A percentile compares a stretch with the other conserved stretches of the same genome.
Conservation (phyloP, 2,888 invertebrate species). For the Dermolepida albohirtum region DNA sequence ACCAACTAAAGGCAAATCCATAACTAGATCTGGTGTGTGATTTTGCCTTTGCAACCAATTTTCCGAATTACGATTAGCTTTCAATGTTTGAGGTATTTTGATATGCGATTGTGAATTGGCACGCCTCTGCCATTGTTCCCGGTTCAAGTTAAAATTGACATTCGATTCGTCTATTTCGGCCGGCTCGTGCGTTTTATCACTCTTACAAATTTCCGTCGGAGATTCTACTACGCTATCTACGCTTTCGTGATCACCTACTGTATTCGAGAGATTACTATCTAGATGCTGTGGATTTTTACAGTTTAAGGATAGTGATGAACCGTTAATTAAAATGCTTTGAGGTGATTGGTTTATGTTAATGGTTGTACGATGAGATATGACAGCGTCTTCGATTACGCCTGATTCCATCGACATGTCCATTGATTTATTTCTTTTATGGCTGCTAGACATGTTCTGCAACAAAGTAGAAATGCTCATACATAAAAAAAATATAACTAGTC, state of each 20-base stretch:
- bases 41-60: slow-evolving; percentile 64
- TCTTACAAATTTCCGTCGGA: slow-evolving; percentile 43
- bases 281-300: slow-evolving; percentile 18
- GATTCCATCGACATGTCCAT: slow-evolving; percentile 51
- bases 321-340: slow-evolving; percentile 54
- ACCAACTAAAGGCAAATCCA: slow-evolving; percentile 77
- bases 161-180: slow-evolving; percentile 62
- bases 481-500: slow-evolving; percentile 7
- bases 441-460: slow-evolving; percentile 54
- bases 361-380: slow-evolving; percentile 55
- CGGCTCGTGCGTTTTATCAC: slow-evolving; percentile 41
- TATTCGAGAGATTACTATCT: slow-evolving; percentile 22
- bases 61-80: slow-evolving; percentile 62
- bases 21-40: slow-evolving; percentile 84
- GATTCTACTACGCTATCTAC: slow-evolving; percentile 28
- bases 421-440: slow-evolving; percentile 53
- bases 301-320: slow-evolving; percentile 45
- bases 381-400: slow-evolving; percentile 49
- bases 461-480: slow-evolving; percentile 44
- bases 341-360: slow-evolving; percentile 55
- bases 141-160: slow-evolving; percentile 66
- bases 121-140: slow-evolving; percentile 73
- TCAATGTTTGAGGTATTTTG: slow-evolving; percentile 56
- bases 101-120: slow-evolving; percentile 68
- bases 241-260: slow-evolving; percentile 22